Evolutionary conservation across 2,113 vertebrate genomes (phyloP).

Genomic region (Pelvicachromis taeniatus): DNA sequence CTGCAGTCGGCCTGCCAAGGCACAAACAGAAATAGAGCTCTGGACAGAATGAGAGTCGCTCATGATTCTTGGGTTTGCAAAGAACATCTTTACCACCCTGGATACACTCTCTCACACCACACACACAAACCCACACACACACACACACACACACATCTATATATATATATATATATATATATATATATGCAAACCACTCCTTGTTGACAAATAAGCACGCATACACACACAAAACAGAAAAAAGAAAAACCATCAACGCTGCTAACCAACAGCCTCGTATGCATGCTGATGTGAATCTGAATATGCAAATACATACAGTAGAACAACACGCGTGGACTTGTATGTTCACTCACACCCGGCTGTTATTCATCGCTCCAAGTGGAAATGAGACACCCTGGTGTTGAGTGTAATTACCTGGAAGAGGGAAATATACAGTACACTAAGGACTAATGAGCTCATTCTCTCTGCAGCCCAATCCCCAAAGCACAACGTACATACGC

Average conservation of each 20-base stretch:
- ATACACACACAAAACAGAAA: neutral
- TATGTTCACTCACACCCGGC: neutral
- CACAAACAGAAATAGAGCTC: conserved; percentile 24
- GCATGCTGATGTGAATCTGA: conserved; percentile 22
- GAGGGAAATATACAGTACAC: conserved; percentile 21
- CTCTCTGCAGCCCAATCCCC: conserved; percentile 31
- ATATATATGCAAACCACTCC: neutral
- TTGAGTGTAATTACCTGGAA: conserved; percentile 38
- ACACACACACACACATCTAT: too few species aligned
- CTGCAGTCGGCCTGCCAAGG: conserved; percentile 37
- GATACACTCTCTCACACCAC: neutral
- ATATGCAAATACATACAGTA: conserved; percentile 48
- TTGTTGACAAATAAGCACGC: neutral
- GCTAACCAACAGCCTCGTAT: conserved; percentile 27
- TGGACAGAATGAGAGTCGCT: conserved; percentile 1
- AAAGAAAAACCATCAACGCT: accelerated
- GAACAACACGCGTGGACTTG: neutral
- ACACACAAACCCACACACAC: too few species aligned
- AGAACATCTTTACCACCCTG: conserved; percentile 4
- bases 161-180: neutral
- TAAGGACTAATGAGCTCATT: conserved; percentile 58
- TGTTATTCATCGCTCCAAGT: conserved; percentile 19
- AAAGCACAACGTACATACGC: neutral
- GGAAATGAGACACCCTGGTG: neutral
- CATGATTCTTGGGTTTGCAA: conserved; percentile 12